Evolutionary conservation across 2,113 vertebrate genomes (phyloP).

Genomic region (Actinemys pallida): DNA sequence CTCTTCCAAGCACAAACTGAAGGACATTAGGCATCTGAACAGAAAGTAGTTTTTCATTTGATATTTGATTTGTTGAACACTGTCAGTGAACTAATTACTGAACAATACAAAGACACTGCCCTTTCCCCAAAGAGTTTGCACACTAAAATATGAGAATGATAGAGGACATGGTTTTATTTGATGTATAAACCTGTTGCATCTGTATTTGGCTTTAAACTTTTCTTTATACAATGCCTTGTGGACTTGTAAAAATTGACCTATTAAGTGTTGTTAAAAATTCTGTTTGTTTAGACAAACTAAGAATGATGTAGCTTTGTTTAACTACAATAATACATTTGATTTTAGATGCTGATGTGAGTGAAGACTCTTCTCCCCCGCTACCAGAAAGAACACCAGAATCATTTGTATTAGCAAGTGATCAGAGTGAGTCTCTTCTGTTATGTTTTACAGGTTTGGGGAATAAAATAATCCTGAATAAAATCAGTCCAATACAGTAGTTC

Average conservation of each 20-base stretch:
- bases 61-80: not conserved
- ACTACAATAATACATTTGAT: conserved; percentile 74
- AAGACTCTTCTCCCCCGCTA: conserved; percentile 91
- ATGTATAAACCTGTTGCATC: not conserved
- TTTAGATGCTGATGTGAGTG: conserved; percentile 89
- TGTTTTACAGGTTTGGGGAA: not conserved
- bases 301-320: not conserved
- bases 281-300: not conserved
- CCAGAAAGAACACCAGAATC: conserved; percentile 94
- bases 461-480: not conserved
- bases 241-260: not conserved
- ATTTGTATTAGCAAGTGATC: conserved; percentile 93
- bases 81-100: accelerated
- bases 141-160: not conserved
- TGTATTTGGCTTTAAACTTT: not conserved
- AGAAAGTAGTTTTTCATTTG: not conserved
- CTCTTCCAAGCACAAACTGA: not conserved
- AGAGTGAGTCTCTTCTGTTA: conserved; percentile 79
- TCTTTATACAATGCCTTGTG: not conserved
- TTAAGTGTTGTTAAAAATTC: not conserved
- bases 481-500: not conserved
- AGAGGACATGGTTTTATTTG: not conserved
- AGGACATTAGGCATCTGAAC: not conserved
- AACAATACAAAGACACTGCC: not conserved
- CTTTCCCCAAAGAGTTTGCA: not conserved